Evolutionary conservation across 2,113 vertebrate genomes (phyloP).

Genomic region (Budorcas taxicolor): DNA sequence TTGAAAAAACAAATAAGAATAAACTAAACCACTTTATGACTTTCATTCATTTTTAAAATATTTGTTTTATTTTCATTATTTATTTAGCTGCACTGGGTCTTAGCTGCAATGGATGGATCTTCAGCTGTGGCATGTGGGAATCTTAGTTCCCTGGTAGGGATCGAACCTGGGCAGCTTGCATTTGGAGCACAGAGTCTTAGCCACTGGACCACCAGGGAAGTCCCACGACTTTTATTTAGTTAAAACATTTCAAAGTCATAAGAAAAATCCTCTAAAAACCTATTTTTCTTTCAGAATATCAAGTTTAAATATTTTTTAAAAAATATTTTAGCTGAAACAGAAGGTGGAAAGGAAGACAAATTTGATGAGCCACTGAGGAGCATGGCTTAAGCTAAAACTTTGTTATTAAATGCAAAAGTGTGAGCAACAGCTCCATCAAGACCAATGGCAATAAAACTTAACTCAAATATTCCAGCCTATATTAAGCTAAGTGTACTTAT

Average conservation of each 20-base stretch:
- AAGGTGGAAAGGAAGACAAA: not conserved
- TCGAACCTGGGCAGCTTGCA: not conserved
- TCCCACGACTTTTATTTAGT: not conserved
- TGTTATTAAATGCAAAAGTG: not conserved
- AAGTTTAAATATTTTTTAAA: not conserved
- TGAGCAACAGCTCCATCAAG: not conserved
- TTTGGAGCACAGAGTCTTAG: not conserved
- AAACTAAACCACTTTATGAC: not conserved
- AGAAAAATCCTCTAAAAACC: not conserved
- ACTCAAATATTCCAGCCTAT: not conserved
- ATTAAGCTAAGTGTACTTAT: not conserved
- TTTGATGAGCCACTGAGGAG: not conserved
- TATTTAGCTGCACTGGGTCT: not conserved
- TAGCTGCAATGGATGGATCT: accelerated
- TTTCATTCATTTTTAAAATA: not conserved
- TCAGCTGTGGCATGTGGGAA: not conserved
- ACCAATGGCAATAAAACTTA: not conserved
- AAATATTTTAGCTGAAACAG: not conserved
- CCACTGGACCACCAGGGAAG: not conserved
- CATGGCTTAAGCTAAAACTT: not conserved
- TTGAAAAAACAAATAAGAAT: not conserved
- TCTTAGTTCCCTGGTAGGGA: not conserved
- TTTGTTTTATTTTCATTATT: not conserved
- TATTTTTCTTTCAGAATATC: not conserved
- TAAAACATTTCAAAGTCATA: not conserved